A percentile compares a stretch with the other conserved stretches of the same genome.
Conservation (phyloP, 2,888 invertebrate species). For the Meloe dianella region DNA sequence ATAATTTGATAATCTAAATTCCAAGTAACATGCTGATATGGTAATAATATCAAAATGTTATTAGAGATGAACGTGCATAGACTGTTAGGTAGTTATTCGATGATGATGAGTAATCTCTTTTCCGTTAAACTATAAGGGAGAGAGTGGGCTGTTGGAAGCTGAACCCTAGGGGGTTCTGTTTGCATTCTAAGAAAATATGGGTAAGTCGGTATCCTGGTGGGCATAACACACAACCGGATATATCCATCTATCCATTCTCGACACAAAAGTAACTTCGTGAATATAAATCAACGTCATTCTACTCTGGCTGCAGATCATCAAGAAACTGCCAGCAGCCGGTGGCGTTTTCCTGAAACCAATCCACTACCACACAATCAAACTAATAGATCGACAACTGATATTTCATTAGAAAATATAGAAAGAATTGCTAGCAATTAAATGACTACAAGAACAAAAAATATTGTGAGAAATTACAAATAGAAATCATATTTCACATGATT, state of each 20-base stretch:
- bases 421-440: not conserved
- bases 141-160: slow-evolving; percentile 28
- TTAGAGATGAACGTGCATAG: slow-evolving; percentile 51
- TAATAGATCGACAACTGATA: slow-evolving; percentile 11
- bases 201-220: slow-evolving; percentile 32
- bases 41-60: slow-evolving; percentile 58
- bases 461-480: not conserved
- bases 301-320: slow-evolving; percentile 43
- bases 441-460: too few relatives aligned
- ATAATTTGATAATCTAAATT: slow-evolving; percentile 57
- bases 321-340: slow-evolving; percentile 36
- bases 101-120: slow-evolving; percentile 49
- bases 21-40: slow-evolving; percentile 54
- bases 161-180: slow-evolving; percentile 37
- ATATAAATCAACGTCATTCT: slow-evolving; percentile 50
- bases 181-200: slow-evolving; percentile 34
- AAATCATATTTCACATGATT: not conserved
- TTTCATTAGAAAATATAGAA: not conserved
- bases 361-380: slow-evolving; percentile 5
- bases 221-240: slow-evolving; percentile 44
- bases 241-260: slow-evolving; percentile 43
- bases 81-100: slow-evolving; percentile 31
- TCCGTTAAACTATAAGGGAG: slow-evolving; percentile 22
- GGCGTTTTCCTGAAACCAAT: slow-evolving; percentile 34
- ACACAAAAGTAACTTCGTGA: slow-evolving; percentile 45